Evolutionary conservation across 64 coral and sea anemone species (phyloP), one percentile per base, ranked within the genome.

Genomic region (Dendrophyllia cribrosa): DNA sequence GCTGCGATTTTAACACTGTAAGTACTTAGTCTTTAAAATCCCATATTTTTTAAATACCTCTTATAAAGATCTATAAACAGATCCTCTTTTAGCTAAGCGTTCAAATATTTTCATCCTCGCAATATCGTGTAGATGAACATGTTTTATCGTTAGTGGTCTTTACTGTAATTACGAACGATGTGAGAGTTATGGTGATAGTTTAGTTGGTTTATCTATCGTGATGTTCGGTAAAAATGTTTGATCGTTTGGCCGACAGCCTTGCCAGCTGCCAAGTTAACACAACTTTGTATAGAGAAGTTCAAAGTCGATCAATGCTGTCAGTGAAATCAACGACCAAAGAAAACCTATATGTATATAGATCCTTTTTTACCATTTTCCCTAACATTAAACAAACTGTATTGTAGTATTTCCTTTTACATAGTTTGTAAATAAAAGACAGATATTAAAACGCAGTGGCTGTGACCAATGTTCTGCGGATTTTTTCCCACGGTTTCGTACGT

Each of bases 341-440:
- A 17, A 25, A 25, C 17, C 67, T 34, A 78, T 51, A 58, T 76
- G 51, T 58, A 59, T 82, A 44, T 43, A 20, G 14, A 24, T 48
- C 58, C 59, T 46, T 82, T 82, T 64, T 34, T 82, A 16, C 34
- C 26, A 26, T 82, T 43, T 64, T 65, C 45, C 5, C 11, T n/a
- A 64, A 82, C 34, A 62, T 64, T 45, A 46, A 46, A 82, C 78
- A 65, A 7, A 46, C 7, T 60, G 6, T 46, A 64, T 82, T 63
- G 78, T 45, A 82, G 7, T 9, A 47, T 67, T 48, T 47, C 60
- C 34, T 46, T 21, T 21, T 4, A 12, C 15, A 14, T 4, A 84
- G 13, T 34, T 67, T 67, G 62, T 84, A 84, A 84, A 84, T 84
- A 51, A 84, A 84, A 79, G 21, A 79, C 77, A 84, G 45, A 67